These are phyloP conservation scores for Poecilia velifera DNA, from an alignment of 2,797 vertebrate genomes.

Conservation along the genomic window DNA sequence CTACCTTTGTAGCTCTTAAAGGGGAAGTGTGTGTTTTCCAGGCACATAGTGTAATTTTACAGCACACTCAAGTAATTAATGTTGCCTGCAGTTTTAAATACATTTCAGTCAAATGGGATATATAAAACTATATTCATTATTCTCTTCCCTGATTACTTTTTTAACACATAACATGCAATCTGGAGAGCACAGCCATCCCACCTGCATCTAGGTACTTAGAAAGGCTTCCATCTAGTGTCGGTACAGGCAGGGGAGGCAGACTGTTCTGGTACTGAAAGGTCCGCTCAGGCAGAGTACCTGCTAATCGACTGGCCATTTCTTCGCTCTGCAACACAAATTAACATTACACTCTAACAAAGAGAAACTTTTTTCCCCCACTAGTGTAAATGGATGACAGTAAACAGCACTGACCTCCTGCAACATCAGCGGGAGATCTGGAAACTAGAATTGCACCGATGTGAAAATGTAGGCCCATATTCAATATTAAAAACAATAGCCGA, in stretches of 20 bases:
- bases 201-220: constrained; percentile 93
- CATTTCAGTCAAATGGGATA: no score
- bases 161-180: no score
- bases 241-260: constrained; percentile 91
- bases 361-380: not conserved
- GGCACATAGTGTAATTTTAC: no score
- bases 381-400: not conserved
- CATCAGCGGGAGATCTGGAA: not conserved
- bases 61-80: no score
- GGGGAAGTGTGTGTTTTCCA: no score
- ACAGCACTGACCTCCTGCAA: not conserved
- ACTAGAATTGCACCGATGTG: not conserved
- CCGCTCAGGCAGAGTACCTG: constrained; percentile 81
- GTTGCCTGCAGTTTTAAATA: not conserved
- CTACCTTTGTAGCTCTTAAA: not conserved
- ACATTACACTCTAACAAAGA: not conserved
- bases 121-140: not conserved
- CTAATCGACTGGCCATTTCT: constrained; percentile 86
- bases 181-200: constrained; percentile 50
- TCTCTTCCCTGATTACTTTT: not conserved
- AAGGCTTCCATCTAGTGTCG: constrained; percentile 86
- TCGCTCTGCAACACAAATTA: constrained; percentile 32
- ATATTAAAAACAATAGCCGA: no score
- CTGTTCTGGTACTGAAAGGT: constrained; percentile 92
- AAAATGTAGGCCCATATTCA: not conserved